A percentile compares a stretch with the other conserved stretches of the same genome.
These are phyloP conservation scores for Drosophila tripunctata DNA, from an alignment of 2,888 invertebrate genomes.

Conservation along the genomic window DNA sequence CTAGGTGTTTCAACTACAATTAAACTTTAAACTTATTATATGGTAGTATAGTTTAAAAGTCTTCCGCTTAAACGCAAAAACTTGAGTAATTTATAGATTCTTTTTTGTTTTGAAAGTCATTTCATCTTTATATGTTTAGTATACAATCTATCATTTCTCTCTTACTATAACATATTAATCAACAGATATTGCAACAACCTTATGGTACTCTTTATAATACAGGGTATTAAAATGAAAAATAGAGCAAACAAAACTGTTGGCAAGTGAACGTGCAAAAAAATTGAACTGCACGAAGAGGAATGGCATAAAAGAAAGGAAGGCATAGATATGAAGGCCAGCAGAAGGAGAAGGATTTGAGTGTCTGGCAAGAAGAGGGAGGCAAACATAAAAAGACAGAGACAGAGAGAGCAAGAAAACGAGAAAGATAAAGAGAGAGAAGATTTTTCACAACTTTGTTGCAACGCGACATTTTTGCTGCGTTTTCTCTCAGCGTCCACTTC, in stretches of 20 bases:
- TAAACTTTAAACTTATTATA: too few relatives aligned
- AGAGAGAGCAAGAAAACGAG: not conserved
- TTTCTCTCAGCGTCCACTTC: constrained; percentile 26
- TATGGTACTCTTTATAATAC: not conserved
- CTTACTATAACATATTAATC: too few relatives aligned
- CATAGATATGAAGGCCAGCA: not conserved
- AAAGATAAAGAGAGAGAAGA: constrained; percentile 1
- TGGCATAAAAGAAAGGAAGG: constrained; percentile 10
- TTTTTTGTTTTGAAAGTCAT: too few relatives aligned
- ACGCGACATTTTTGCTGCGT: constrained; percentile 49
- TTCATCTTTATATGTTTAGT: too few relatives aligned
- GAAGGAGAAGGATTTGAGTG: constrained; percentile 5
- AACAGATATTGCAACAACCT: not conserved
- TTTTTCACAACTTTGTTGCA: constrained; percentile 67
- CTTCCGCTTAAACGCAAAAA: too few relatives aligned
- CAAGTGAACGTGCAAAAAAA: constrained; percentile 40
- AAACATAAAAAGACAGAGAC: not conserved
- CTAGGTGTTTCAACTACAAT: too few relatives aligned
- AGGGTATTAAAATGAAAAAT: constrained; percentile 24
- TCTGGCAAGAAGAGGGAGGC: not conserved
- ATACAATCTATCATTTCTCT: too few relatives aligned
- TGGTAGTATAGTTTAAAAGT: too few relatives aligned
- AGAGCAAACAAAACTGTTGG: constrained; percentile 28
- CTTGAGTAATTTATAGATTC: too few relatives aligned
- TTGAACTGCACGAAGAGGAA: constrained; percentile 23